These are phyloP conservation scores for Drosophila stalkeri DNA, from an alignment of 2,888 invertebrate genomes.

Conservation along the genomic window DNA sequence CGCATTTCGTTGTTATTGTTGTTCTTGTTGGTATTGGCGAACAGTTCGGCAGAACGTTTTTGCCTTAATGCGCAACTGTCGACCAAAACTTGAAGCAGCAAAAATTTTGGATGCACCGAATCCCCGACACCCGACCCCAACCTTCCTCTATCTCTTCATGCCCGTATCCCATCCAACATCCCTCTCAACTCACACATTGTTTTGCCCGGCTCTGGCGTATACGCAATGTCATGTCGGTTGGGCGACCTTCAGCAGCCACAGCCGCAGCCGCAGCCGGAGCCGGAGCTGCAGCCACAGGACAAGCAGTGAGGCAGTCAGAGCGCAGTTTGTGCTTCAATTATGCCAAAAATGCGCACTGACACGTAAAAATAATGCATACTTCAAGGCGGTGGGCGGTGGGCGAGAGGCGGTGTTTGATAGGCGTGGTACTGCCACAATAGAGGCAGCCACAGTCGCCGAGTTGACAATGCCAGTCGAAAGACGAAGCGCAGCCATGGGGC, in stretches of 20 bases:
- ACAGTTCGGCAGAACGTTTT: constrained; percentile 45
- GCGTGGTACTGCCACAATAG: constrained; percentile 28
- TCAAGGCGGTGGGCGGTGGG: constrained; percentile 60
- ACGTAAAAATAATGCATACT: constrained; percentile 81
- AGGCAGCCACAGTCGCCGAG: constrained; percentile 37
- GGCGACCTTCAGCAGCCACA: constrained; percentile 48
- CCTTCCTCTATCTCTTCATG: neutral
- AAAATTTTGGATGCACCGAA: constrained; percentile 16
- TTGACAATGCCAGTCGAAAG: constrained; percentile 52
- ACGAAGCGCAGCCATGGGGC: constrained; percentile 38
- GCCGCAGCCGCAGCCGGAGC: constrained; percentile 17
- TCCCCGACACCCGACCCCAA: neutral
- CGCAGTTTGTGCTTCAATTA: constrained; percentile 77
- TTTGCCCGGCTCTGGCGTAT: constrained; percentile 19
- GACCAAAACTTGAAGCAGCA: constrained; percentile 35
- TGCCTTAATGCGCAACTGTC: constrained; percentile 30
- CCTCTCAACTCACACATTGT: neutral
- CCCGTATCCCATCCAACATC: too few relatives aligned
- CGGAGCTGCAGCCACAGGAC: constrained; percentile 9
- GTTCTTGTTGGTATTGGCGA: constrained; percentile 19
- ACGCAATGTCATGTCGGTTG: constrained; percentile 55
- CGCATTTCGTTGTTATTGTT: constrained; percentile 17
- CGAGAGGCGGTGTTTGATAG: constrained; percentile 29
- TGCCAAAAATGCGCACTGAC: constrained; percentile 79
- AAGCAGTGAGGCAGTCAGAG: constrained; percentile 24